A percentile compares a stretch with the other conserved stretches of the same genome.
Evolutionary conservation across 2,113 vertebrate species (phyloP).

Genomic region (rat (Rattus norvegicus)): GRCr8 NC_086019.1:32090501-32091000

Average conservation of each 20-base stretch:
- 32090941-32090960: slow-evolving; percentile 99
- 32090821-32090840: slow-evolving; percentile 86
- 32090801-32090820: slow-evolving; percentile 93
- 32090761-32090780: slow-evolving; percentile 99
- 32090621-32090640: slow-evolving; percentile 98
- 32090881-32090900: slow-evolving; percentile 91
- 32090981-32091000: slow-evolving; percentile 99
- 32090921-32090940: slow-evolving; percentile 99
- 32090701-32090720: slow-evolving; percentile 93
- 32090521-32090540: slow-evolving; percentile 69
- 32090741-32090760: slow-evolving; percentile 99
- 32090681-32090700: slow-evolving; percentile 93
- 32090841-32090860: slow-evolving; percentile 98
- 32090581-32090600: slow-evolving; percentile 86
- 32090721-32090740: slow-evolving; percentile 99
- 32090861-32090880: slow-evolving; percentile 97
- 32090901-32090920: slow-evolving; percentile 95
- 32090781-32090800: slow-evolving; percentile 99
- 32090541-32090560: background rate
- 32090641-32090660: slow-evolving; percentile 99
- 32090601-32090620: slow-evolving; percentile 95
- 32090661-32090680: slow-evolving; percentile 97
- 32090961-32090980: slow-evolving; percentile 99
- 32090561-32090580: slow-evolving; percentile 78
- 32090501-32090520: background rate